Evolutionary conservation across 2,888 invertebrate species (phyloP), one percentile per base, ranked within the genome.

Genomic region (Drosophila merina): DNA sequence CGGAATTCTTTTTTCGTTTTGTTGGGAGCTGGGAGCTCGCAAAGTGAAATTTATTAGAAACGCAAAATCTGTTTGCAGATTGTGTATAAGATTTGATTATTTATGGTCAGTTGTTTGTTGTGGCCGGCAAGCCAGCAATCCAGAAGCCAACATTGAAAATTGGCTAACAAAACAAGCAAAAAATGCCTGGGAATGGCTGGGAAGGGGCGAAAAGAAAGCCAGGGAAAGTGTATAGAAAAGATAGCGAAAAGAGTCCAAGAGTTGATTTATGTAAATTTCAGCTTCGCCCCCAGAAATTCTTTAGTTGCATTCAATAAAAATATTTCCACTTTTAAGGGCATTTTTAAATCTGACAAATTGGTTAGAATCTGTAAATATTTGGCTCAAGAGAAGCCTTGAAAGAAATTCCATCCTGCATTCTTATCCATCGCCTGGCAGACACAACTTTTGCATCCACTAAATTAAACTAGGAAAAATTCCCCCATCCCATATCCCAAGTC

Each of bases 31-130:
- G 60, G 42, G 54, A 52, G 79, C 68, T 63, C 28, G 68, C 85
- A 84, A 86, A 84, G 87, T 83, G 79, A 87, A 87, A 83, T 87
- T 87, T 83, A 87, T 83, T 87, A 87, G 88, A 79, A 87, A 82
- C 74, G 83, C 86, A 79, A 85, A 83, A 87, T 83, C 82, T 85
- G 83, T 85, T 87, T 85, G 79, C 74, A 85, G 83, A 83, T 83
- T 85, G 88, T 81, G 75, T 73, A 77, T 59, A 73, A 85, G 77
- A 83, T 83, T 85, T 87, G 75, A 85, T 87, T 79, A 82, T 83
- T 83, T 85, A 83, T 82, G 86, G 72, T 82, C 72, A 77, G 79
- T 72, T 76, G 62, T 55, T 71, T 76, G 64, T 52, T 70, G 64
- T 57, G 64, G 59, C 55, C 30, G 50, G 45, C 63, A 38, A 45